Conservation (phyloP, 2,888 invertebrate genomes). For the Tenthredo distinguenda region DNA sequence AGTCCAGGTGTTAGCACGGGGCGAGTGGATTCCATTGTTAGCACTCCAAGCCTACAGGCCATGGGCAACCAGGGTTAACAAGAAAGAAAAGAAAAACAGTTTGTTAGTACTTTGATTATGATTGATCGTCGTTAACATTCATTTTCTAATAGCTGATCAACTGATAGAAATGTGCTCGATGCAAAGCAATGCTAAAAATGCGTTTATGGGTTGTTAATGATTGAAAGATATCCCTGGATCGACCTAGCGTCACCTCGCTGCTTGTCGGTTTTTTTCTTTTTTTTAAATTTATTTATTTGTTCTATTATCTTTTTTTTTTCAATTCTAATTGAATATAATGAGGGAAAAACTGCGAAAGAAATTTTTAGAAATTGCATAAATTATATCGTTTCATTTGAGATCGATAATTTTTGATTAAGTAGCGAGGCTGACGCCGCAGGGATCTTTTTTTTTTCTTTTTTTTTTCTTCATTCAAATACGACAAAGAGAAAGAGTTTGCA, state of each 20-base stretch:
- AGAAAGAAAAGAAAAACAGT: slow-evolving; percentile 86
- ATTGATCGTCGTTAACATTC: slow-evolving; percentile 69
- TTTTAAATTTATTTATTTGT: background rate
- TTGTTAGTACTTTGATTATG: slow-evolving; percentile 82
- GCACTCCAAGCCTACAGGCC: slow-evolving; percentile 88
- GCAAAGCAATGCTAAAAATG: slow-evolving; percentile 69
- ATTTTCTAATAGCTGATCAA: slow-evolving; percentile 68
- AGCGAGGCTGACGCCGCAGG: slow-evolving; percentile 2
- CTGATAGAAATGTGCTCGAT: slow-evolving; percentile 73
- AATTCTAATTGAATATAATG: slow-evolving; percentile 51
- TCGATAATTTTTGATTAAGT: background rate
- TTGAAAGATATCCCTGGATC: slow-evolving; percentile 66
- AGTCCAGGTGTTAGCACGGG: slow-evolving; percentile 79
- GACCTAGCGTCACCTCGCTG: background rate
- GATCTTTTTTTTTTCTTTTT: background rate
- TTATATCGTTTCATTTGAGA: background rate
- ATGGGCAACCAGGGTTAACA: slow-evolving; percentile 83
- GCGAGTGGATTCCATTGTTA: slow-evolving; percentile 81
- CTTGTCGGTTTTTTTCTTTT: slow-evolving; percentile 50
- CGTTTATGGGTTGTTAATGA: slow-evolving; percentile 65
- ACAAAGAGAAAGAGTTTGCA: background rate
- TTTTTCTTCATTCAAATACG: background rate
- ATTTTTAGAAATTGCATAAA: slow-evolving; percentile 51
- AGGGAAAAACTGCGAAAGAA: slow-evolving; percentile 62
- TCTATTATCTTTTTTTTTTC: background rate